These are phyloP conservation scores for Drosophila tropicalis DNA, from an alignment of 1,140 invertebrate genomes.

Conservation along the genomic window DNA sequence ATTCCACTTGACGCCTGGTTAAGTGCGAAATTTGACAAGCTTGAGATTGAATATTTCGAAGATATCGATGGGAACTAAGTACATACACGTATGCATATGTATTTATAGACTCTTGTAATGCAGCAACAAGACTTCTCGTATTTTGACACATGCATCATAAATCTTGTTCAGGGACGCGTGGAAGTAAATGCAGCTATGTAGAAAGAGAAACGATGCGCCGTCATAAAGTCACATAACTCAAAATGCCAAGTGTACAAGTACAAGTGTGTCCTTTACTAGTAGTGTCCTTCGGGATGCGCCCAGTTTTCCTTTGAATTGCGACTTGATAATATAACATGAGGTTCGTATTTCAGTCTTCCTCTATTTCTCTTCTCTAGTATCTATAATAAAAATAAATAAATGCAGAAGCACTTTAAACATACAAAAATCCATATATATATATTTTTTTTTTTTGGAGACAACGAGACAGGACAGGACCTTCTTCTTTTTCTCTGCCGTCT, in stretches of 20 bases:
- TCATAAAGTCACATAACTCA: constrained; percentile 75
- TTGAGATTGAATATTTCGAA: background rate
- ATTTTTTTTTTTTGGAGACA: background rate
- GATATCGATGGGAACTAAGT: constrained; percentile 5
- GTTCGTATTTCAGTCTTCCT: constrained; percentile 61
- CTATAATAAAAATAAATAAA: constrained; percentile 68
- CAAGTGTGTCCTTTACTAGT: constrained; percentile 42
- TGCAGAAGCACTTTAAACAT: constrained; percentile 26
- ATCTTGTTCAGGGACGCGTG: constrained; percentile 56
- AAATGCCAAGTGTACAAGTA: constrained; percentile 25
- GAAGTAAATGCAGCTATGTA: background rate
- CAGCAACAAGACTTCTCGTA: constrained; percentile 59
- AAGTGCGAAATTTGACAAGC: constrained; percentile 73
- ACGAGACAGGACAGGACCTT: constrained; percentile 30
- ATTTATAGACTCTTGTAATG: background rate
- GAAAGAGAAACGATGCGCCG: constrained; percentile 32
- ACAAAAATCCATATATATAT: too few relatives aligned
- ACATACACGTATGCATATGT: background rate
- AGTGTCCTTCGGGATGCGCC: constrained; percentile 31
- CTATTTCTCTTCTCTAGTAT: background rate
- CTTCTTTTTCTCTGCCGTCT: constrained; percentile 19
- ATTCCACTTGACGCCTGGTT: constrained; percentile 68
- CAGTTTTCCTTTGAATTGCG: constrained; percentile 73
- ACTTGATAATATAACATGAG: constrained; percentile 79
- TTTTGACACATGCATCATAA: constrained; percentile 78